Base-by-base conservation (phyloP, 2,797 vertebrate species). In the Sternotherus odoratus region DNA sequence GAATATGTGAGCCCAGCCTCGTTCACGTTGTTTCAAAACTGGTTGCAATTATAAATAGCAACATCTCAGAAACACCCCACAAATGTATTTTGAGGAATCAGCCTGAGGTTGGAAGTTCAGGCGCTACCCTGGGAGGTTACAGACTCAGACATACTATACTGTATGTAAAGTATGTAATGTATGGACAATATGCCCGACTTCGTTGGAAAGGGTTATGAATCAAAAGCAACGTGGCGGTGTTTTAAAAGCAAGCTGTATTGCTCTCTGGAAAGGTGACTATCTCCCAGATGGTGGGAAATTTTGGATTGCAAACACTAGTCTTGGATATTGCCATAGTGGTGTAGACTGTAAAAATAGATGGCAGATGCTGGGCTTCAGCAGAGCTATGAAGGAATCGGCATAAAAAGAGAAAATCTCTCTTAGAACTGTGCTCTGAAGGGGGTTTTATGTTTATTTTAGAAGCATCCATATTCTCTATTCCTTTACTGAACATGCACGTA, bases 381-480 rank as follows among this genome's bases (percentile, higher is more conserved):
- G 39, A 90, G 77, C 89, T 94, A 51, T 72, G 49, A 92, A 95
- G 74, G 83, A 96, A 95, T 7, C 92, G 17, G 30, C 86, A 91
- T 90, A 88, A 92, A 91, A 91, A 60, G 87, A 90, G 77, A 88
- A 95, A 91, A 56, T 30, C 53, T 91, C 28, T 82, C 85, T 91
- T 87, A 91, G 12, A 94, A 8, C 30, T 85, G 26, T 28, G 51
- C 75, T 97, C 94, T 74, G 86, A 91, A 93, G 88, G 49, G 8
- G n/a, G 49, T 6, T 94, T 91, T 82, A 57, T 82, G 30, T 91
- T 92, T 51, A 81, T 89, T 96, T 95, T 92, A 86, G 93, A 94
- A 89, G 80, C 33, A 88, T 79, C 74, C 36, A 5, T 74, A 49
- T 74, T 89, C 87, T 96, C 63, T 36, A 2, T 83, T 80, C 93